Evolutionary conservation across 2,113 vertebrate species (phyloP), one percentile per base, ranked within the genome.

Genomic region (Nematolebias whitei): DNA sequence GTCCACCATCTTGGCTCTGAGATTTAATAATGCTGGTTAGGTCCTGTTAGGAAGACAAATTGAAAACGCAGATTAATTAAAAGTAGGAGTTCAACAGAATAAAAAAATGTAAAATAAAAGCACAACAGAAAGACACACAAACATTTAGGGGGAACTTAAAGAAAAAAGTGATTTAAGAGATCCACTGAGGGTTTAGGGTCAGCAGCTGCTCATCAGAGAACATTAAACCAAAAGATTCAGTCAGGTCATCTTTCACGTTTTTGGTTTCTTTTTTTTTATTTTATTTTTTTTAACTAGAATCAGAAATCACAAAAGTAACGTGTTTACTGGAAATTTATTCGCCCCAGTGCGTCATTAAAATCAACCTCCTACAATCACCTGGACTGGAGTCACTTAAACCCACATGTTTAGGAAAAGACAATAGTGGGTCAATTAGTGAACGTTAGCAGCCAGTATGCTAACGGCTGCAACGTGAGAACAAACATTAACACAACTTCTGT

Each of bases 1-100:
- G 79, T 96, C 95, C 83, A 95, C 94, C 95, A 95, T 96, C 51
- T 84, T 86, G 22, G 63, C 40, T 58, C 62, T 26, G 32, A 74
- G 16, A 11, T 55, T 71, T 49, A 63, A 50, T 44, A 58, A 55
- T 44, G 73, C 53, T 2, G 26, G 57, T 15, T 32, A 74, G 11
- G 61, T 83, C 69, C 80, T 87, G 35, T 38, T 29, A 13, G n/a
- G 1, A 44, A 15, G 29, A 39, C 9, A 13, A 19, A 43, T 3
- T 29, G 1, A 58, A 18, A 47, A 18, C n/a, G n/a, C n/a, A n/a
- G n/a, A n/a, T n/a, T n/a, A 18, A 16, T 11, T 1, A 22, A 47
- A 23, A 22, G 19, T 2, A 40, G 0, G 2, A 2, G 8, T 4
- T 20, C 12, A 45, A 45, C 14, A 12, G 2, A 24, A 11, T 1